Conservation (phyloP, 2,113 vertebrate genomes). For the Elanus axillaris region DNA sequence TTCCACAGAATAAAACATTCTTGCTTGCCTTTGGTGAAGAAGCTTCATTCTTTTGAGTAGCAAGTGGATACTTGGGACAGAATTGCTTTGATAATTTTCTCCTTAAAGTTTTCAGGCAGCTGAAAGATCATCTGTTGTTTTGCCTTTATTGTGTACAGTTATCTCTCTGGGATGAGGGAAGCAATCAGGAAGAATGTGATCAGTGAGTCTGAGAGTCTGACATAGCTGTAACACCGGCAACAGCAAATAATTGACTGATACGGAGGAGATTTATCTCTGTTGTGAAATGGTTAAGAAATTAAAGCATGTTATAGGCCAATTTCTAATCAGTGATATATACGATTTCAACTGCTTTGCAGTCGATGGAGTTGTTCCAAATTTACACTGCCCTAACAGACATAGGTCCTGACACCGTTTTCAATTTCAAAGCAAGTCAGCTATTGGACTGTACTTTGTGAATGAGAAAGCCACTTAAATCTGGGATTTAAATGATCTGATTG, state of each 20-base stretch:
- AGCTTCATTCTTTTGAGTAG: neutral
- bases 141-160: slow-evolving; percentile 1
- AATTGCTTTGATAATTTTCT: slow-evolving; percentile 24
- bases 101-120: slow-evolving; percentile 33
- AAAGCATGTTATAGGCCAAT: neutral
- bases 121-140: slow-evolving; percentile 8
- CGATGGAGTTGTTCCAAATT: neutral
- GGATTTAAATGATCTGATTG: neutral
- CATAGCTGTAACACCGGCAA: neutral
- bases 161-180: neutral
- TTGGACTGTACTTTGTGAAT: neutral
- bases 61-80: neutral
- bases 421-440: neutral
- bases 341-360: neutral
- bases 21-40: neutral
- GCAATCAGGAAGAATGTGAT: neutral
- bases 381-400: neutral
- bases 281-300: slow-evolving; percentile 32
- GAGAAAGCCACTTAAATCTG: neutral
- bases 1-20: neutral
- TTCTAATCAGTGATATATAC: neutral
- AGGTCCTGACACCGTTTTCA: slow-evolving; percentile 1
- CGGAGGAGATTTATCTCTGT: neutral
- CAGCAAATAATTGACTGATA: neutral
- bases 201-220: slow-evolving; percentile 10